Conservation (phyloP, 2,888 invertebrate genomes). For the Mythimna lalbum region DNA sequence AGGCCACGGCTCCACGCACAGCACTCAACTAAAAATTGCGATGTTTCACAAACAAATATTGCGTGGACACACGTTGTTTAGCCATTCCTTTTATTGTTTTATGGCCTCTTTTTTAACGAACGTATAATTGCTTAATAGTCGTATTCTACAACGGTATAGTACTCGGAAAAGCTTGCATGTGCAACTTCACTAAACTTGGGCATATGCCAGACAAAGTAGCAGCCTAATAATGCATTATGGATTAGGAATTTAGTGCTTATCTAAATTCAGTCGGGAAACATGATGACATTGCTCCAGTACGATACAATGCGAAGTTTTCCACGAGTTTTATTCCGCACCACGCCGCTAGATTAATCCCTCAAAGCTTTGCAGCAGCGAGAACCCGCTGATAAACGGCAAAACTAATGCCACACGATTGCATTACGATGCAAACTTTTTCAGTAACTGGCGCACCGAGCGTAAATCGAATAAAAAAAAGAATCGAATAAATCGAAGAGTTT, state of each 20-base stretch:
- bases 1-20: constrained; percentile 82
- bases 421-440: constrained; percentile 90
- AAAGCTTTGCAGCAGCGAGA: constrained; percentile 85
- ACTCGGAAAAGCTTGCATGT: constrained; percentile 67
- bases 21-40: constrained; percentile 86
- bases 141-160: constrained; percentile 58
- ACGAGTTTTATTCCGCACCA: constrained; percentile 78
- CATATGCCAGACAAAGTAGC: constrained; percentile 71
- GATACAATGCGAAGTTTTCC: constrained; percentile 69
- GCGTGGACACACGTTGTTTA: constrained; percentile 78
- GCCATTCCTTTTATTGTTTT: constrained; percentile 75
- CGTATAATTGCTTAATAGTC: constrained; percentile 70
- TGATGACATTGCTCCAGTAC: constrained; percentile 65
- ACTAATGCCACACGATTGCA: constrained; percentile 88
- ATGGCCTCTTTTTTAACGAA: constrained; percentile 70
- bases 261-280: constrained; percentile 72
- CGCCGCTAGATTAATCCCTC: constrained; percentile 87
- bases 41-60: constrained; percentile 85
- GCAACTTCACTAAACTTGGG: constrained; percentile 71
- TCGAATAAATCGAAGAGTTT: constrained; percentile 82
- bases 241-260: constrained; percentile 72
- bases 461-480: constrained; percentile 85
- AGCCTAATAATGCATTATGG: constrained; percentile 76
- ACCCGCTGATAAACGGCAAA: constrained; percentile 86
- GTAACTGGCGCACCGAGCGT: constrained; percentile 80